phyloP scores from a whole-genome alignment of 2,113 vertebrate species.

The Sprattus sprattus region DNA sequence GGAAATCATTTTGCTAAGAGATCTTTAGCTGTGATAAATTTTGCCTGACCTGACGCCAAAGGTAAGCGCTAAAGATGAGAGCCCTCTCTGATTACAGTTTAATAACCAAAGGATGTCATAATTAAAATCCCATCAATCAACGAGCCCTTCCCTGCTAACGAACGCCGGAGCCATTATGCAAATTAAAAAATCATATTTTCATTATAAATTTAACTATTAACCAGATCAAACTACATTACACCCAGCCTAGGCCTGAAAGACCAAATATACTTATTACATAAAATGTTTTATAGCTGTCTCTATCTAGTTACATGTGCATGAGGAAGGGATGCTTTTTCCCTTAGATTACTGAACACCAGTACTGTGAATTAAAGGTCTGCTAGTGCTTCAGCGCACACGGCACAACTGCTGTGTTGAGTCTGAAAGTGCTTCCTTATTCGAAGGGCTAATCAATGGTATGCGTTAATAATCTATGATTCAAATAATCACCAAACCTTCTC shows the following conservation, averaged over 20 bases:
- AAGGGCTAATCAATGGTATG: neutral
- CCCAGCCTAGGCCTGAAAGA: neutral
- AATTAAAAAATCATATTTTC: constrained; percentile 76
- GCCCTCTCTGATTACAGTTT: constrained; percentile 72
- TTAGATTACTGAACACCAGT: too few relatives aligned
- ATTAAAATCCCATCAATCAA: constrained; percentile 78
- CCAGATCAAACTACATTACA: constrained; percentile 35
- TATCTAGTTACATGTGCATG: constrained; percentile 34
- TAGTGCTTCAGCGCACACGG: neutral
- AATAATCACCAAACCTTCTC: neutral
- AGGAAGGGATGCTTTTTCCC: too few relatives aligned
- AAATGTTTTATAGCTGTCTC: neutral
- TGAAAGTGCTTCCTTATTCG: neutral
- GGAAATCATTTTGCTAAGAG: constrained; percentile 53
- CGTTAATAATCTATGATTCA: too few relatives aligned
- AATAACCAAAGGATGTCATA: constrained; percentile 74
- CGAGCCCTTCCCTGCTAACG: constrained; percentile 59
- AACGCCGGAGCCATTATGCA: constrained; percentile 73
- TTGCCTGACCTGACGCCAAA: constrained; percentile 60
- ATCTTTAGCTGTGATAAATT: constrained; percentile 55
- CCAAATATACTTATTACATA: neutral
- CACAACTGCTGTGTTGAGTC: neutral
- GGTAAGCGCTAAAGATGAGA: constrained; percentile 72
- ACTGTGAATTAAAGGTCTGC: too few relatives aligned
- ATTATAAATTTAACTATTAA: constrained; percentile 70